Conservation (phyloP, 2,797 vertebrate species). For the Yasuhikotakia modesta region DNA sequence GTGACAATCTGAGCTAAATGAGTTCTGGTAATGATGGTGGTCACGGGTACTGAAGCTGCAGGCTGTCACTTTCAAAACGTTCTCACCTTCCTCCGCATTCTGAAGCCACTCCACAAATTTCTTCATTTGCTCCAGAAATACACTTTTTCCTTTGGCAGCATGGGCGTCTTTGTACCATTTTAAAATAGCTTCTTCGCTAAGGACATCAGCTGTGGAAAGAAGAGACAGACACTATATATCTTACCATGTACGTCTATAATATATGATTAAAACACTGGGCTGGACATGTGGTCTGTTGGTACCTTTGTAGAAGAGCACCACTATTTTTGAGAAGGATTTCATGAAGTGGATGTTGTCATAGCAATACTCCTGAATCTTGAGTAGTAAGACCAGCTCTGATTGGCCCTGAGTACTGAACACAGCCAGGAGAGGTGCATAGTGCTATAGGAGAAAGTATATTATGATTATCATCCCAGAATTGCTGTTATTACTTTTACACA, state of each 20-base stretch:
- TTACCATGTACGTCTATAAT: neutral
- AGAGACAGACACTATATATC: neutral
- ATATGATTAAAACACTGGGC: neutral
- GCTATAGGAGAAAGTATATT: constrained; percentile 68
- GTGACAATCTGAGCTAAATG: neutral
- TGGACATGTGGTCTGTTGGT: constrained; percentile 6
- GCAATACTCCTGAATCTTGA: constrained; percentile 91
- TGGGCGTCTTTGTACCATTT: constrained; percentile 92
- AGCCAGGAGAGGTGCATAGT: constrained; percentile 88
- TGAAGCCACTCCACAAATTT: constrained; percentile 93
- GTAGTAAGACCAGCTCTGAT: constrained; percentile 86
- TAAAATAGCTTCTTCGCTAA: constrained; percentile 90
- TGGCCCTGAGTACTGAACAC: constrained; percentile 91
- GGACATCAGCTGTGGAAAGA: constrained; percentile 81
- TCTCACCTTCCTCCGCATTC: constrained; percentile 90
- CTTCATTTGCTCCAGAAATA: constrained; percentile 94
- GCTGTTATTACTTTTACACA: too few relatives aligned
- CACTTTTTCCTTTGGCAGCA: constrained; percentile 88
- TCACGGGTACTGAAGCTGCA: neutral
- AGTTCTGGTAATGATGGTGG: neutral
- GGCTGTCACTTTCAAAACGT: neutral
- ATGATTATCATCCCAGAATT: neutral
- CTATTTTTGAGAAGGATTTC: constrained; percentile 94
- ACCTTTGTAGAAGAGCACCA: constrained; percentile 95
- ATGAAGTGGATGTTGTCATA: constrained; percentile 96